Conservation (phyloP, 2,113 vertebrate species). For the Neodon shergylaensis region DNA sequence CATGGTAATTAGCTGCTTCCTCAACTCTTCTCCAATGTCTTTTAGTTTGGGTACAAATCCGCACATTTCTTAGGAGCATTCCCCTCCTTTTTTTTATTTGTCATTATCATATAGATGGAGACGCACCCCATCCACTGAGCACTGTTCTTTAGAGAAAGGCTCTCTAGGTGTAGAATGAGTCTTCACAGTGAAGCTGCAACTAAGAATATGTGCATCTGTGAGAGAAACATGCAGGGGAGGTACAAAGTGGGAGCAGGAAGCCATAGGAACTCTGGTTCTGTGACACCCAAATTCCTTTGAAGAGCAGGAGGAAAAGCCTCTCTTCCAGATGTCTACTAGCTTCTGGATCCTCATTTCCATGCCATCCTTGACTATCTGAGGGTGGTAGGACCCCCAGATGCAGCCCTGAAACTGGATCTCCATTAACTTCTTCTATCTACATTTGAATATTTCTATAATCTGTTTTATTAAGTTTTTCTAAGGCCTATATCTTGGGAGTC, state of each 20-base stretch:
- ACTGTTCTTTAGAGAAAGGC: background rate
- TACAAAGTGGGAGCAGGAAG: background rate
- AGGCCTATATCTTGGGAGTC: no score
- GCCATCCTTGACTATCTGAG: background rate
- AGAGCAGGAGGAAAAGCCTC: background rate
- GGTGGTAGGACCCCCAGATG: background rate
- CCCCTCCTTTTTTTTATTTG: background rate
- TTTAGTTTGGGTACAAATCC: accelerated
- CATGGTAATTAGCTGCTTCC: background rate
- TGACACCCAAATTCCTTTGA: no score
- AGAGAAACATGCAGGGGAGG: background rate
- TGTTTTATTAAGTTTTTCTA: no score
- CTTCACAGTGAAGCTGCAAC: background rate
- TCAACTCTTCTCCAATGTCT: background rate
- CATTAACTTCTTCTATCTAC: no score
- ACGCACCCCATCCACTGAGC: background rate
- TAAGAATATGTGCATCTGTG: background rate
- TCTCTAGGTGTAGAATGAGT: accelerated
- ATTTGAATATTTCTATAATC: no score
- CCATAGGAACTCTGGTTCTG: accelerated
- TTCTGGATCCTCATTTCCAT: background rate
- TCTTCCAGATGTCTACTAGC: background rate
- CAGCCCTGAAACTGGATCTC: no score
- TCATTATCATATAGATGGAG: background rate
- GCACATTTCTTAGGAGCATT: accelerated